Percentiles rank a stretch among this genome's conserved stretches.
Conservation (phyloP, 1,140 invertebrate genomes). For the Phenacoccus solenopsis region DNA sequence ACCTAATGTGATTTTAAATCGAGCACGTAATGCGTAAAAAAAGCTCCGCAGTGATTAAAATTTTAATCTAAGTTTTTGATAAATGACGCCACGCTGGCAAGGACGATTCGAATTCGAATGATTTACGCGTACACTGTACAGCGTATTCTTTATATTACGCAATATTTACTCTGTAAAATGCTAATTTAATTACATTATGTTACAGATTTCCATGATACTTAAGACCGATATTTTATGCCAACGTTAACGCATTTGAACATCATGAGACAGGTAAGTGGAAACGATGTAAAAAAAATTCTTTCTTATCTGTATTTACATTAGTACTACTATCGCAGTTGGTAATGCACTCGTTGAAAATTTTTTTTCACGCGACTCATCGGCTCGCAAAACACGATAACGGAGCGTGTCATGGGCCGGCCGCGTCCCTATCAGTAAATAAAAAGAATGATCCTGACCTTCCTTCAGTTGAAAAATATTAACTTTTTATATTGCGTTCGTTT, state of each 20-base stretch:
- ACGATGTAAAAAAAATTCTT: too few species aligned
- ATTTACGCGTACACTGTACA: too few species aligned
- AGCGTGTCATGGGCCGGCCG: neutral
- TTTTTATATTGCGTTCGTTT: neutral
- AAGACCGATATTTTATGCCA: neutral
- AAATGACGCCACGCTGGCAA: too few species aligned
- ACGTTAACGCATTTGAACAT: neutral
- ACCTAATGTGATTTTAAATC: too few species aligned
- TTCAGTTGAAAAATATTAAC: neutral
- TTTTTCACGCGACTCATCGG: neutral
- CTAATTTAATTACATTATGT: too few species aligned
- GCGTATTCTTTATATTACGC: too few species aligned
- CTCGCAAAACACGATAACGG: neutral
- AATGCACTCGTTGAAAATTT: neutral
- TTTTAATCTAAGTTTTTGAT: too few species aligned
- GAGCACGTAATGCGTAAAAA: too few species aligned
- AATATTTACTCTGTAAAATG: too few species aligned
- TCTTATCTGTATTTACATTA: too few species aligned
- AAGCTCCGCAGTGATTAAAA: too few species aligned
- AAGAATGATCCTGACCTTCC: constrained; percentile 1
- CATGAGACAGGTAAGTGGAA: neutral
- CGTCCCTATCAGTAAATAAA: neutral
- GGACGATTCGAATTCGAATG: too few species aligned
- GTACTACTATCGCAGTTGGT: neutral
- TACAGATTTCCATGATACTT: neutral